phyloP scores from a whole-genome alignment of 2,888 invertebrate genomes.

The Colostygia pectinataria region DNA sequence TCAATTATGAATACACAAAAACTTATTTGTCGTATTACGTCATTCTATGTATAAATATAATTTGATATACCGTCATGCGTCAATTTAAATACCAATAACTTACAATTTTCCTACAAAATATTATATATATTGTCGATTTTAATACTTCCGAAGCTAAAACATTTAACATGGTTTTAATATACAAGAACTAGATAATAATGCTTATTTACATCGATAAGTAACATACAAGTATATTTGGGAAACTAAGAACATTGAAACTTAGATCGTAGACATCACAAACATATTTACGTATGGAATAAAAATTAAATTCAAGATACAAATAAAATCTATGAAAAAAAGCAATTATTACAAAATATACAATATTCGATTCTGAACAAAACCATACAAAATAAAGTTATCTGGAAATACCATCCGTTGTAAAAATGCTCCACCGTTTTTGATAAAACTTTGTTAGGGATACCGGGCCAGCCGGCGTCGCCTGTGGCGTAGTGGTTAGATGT shows the following conservation, averaged over 20 bases:
- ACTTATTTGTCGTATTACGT: not conserved
- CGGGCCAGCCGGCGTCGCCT: slow-evolving; percentile 35
- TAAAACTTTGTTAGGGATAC: slow-evolving; percentile 34
- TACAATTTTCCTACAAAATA: slow-evolving; percentile 18
- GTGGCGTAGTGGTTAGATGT: slow-evolving; percentile 26
- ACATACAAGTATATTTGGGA: slow-evolving; percentile 33
- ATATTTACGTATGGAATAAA: slow-evolving; percentile 61
- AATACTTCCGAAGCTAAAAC: slow-evolving; percentile 39
- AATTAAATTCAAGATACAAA: slow-evolving; percentile 38
- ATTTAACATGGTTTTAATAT: slow-evolving; percentile 42
- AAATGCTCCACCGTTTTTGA: slow-evolving; percentile 41
- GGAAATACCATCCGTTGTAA: slow-evolving; percentile 27
- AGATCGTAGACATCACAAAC: slow-evolving; percentile 45
- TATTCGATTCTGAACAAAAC: slow-evolving; percentile 37
- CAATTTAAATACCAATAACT: slow-evolving; percentile 15
- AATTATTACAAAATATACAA: slow-evolving; percentile 71
- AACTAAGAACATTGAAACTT: slow-evolving; percentile 22
- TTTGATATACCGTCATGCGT: slow-evolving; percentile 13
- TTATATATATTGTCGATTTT: slow-evolving; percentile 39
- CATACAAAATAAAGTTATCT: slow-evolving; percentile 37
- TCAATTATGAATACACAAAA: not conserved
- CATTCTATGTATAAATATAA: slow-evolving; percentile 11
- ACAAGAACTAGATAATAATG: slow-evolving; percentile 45
- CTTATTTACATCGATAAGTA: slow-evolving; percentile 44
- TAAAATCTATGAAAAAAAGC: slow-evolving; percentile 40